Evolutionary conservation across 1,140 invertebrate species (phyloP), one percentile per base, ranked within the genome.

Genomic region (roundworm (Caenorhabditis elegans)): DNA sequence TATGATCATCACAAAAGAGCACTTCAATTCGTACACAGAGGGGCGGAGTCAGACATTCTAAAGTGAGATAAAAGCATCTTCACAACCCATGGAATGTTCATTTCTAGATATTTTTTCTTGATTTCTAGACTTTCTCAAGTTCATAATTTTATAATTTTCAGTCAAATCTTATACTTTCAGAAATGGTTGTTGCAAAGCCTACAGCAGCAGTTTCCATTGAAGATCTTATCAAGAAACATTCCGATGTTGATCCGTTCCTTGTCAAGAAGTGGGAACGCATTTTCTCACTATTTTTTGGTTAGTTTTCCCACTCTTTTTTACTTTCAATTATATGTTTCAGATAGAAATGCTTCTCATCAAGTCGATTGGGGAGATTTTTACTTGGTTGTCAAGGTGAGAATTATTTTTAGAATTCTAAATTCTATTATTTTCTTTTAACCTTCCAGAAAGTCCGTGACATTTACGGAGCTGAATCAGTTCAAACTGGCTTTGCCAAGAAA

Each of bases 221-320:
- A n/a, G 51, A 84, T 17, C 81, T 84, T 28, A 48, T 47, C 15
- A 81, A 87, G 36, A 84, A 84, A 26, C 77, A 87, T 76, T 70
- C 75, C 0, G 83, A 88, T 78, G 65, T 87, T 24, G 78, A 88
- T 70, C 82, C 86, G 19, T 88, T 88, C 75, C 83, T 88, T 2
- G 65, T 88, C 26, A 76, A 39, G 26, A 88, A 88, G 65, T 88
- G 87, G 87, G 87, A 88, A 79, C 28, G 85, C 49, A 88, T 88
- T 47, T 88, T 88, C 78, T 87, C 85, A n/a, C 53, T 87, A n/a
- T 88, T 88, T 49, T 88, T 88, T 51, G 87, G 87, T 88, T 51
- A 22, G 79, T 82, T 34, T 22, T 15, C 19, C 47, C 13, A 31
- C 22, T 17, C n/a, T 60, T 2, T 15, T n/a, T 82, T 4, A 0